These are phyloP conservation scores for Dipus sagitta DNA, from an alignment of 2,797 vertebrate species.

Conservation along the genomic window DNA sequence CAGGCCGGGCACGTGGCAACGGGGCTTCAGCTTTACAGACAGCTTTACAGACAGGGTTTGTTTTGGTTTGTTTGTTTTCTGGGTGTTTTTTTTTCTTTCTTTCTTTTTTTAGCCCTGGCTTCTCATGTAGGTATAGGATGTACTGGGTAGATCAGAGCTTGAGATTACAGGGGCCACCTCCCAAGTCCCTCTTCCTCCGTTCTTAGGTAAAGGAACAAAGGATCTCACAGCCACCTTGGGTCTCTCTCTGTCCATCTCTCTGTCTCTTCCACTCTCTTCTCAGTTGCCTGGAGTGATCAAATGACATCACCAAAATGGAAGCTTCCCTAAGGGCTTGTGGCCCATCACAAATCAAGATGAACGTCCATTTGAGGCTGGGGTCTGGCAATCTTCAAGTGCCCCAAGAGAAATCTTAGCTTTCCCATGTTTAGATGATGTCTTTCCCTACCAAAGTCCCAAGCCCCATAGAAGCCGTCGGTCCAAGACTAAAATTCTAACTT, in stretches of 20 bases:
- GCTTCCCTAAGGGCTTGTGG: neutral
- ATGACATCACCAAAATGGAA: neutral
- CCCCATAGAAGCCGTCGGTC: neutral
- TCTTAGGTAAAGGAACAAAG: neutral
- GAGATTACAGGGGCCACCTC: neutral
- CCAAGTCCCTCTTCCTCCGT: neutral
- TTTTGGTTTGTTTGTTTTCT: too few species aligned
- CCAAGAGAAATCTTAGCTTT: neutral
- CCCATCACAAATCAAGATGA: neutral
- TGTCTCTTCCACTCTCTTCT: neutral
- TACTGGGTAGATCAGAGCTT: neutral
- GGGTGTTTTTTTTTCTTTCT: too few species aligned
- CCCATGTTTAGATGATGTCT: neutral
- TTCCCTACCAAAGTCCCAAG: neutral
- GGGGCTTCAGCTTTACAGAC: accelerated
- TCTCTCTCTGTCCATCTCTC: neutral
- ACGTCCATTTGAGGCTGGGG: neutral
- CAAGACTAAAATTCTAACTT: accelerated
- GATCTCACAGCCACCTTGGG: neutral
- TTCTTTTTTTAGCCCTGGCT: neutral
- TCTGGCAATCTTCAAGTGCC: neutral
- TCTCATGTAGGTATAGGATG: neutral
- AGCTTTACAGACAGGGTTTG: neutral
- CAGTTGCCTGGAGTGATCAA: neutral
- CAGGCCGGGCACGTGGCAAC: neutral